A percentile compares a stretch with the other conserved stretches of the same genome.
Evolutionary conservation across 1,140 invertebrate species (phyloP).

Genomic region (Maconellicoccus hirsutus): DNA sequence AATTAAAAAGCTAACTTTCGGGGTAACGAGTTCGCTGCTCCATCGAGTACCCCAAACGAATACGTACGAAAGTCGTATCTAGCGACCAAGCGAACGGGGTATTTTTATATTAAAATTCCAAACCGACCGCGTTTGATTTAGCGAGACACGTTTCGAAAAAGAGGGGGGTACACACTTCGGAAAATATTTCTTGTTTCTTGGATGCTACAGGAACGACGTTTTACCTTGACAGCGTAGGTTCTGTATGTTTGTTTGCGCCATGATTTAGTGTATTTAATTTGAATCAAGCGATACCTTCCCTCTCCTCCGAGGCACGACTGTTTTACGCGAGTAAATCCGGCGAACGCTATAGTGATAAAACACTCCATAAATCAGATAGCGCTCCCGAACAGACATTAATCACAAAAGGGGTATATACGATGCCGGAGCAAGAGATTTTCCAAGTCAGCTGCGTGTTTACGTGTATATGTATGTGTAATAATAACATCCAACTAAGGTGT

Average conservation of each 20-base stretch:
- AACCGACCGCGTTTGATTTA: background rate
- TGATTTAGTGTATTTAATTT: slow-evolving; percentile 10
- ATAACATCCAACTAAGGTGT: too few species aligned
- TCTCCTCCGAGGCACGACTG: background rate
- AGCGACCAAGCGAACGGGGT: background rate
- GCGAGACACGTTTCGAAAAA: background rate
- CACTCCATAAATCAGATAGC: slow-evolving; percentile 7
- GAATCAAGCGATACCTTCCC: background rate
- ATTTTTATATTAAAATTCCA: slow-evolving; percentile 2
- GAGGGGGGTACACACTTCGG: background rate
- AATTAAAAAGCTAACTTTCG: too few species aligned
- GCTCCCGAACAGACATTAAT: slow-evolving; percentile 7
- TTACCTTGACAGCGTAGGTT: slow-evolving; percentile 6
- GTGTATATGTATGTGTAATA: too few species aligned
- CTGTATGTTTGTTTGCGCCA: slow-evolving; percentile 3
- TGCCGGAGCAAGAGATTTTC: background rate
- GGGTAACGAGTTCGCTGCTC: too few species aligned
- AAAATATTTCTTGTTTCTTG: background rate
- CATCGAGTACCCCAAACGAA: too few species aligned
- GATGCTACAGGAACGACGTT: background rate
- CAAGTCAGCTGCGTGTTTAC: background rate
- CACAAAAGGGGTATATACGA: background rate
- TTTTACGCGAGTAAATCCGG: slow-evolving; percentile 7
- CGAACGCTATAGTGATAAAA: slow-evolving; percentile 3
- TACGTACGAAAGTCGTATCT: background rate